Evolutionary conservation across 2,113 vertebrate genomes (phyloP).

Genomic region (Xiphophorus couchianus): DNA sequence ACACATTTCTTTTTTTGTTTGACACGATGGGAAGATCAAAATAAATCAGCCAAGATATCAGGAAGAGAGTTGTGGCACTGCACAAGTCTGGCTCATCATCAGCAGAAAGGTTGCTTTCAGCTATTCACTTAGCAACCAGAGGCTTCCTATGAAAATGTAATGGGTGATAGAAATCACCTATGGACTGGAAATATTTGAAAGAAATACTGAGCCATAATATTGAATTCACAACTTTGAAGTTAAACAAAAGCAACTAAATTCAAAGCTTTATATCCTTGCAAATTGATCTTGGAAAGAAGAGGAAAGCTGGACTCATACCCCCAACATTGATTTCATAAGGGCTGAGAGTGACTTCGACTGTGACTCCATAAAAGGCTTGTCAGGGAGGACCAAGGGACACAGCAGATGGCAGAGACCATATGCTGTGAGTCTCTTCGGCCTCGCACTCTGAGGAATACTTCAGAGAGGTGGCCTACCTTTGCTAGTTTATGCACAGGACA

Average conservation of each 20-base stretch:
- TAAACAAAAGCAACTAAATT: neutral
- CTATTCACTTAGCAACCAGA: neutral
- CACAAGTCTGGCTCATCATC: too few relatives aligned
- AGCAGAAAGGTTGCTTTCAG: neutral
- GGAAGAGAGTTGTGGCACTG: too few relatives aligned
- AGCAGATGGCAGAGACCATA: conserved; percentile 75
- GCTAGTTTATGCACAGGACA: conserved; percentile 26
- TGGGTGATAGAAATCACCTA: neutral
- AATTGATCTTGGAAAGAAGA: conserved; percentile 12
- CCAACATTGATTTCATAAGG: conserved; percentile 51
- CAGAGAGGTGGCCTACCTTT: conserved; percentile 70
- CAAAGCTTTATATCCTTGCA: neutral
- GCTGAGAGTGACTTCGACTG: conserved; percentile 34
- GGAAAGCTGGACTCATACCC: conserved; percentile 20
- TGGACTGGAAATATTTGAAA: neutral
- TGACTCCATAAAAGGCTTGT: conserved; percentile 63
- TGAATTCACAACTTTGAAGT: neutral
- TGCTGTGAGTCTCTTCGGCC: conserved; percentile 65
- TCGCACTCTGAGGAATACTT: conserved; percentile 73
- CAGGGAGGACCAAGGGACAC: conserved; percentile 51
- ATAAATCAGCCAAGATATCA: too few relatives aligned
- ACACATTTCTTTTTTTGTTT: too few relatives aligned
- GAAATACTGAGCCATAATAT: neutral
- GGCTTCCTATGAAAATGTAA: neutral
- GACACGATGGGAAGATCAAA: too few relatives aligned